phyloP scores from a whole-genome alignment of 2,888 invertebrate genomes.

The Pyrrhia umbra region DNA sequence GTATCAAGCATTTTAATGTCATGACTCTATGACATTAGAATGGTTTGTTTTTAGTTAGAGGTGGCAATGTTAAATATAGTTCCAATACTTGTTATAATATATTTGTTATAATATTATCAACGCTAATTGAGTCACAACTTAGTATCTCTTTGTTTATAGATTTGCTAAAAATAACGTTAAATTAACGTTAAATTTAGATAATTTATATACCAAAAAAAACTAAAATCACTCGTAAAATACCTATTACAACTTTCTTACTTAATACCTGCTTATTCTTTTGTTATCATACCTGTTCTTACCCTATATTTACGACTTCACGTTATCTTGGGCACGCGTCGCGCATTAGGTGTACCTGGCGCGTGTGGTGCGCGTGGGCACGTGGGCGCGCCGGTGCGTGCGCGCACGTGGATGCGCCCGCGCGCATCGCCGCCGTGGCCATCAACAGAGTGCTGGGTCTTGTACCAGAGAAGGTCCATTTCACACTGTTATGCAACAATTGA shows the following conservation, averaged over 20 bases:
- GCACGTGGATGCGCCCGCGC: conserved; percentile 76
- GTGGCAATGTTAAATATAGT: no score
- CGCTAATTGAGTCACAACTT: no score
- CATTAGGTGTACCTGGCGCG: conserved; percentile 73
- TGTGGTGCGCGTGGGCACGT: conserved; percentile 72
- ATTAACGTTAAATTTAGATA: no score
- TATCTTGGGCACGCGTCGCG: conserved; percentile 71
- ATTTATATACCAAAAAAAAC: no score
- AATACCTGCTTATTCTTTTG: not conserved
- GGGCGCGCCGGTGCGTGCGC: conserved; percentile 74
- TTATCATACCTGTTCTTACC: conserved; percentile 32
- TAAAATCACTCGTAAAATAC: no score
- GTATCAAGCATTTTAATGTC: no score
- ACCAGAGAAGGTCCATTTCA: conserved; percentile 43
- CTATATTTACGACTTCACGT: conserved; percentile 28
- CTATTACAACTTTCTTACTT: not conserved
- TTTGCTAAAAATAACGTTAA: no score
- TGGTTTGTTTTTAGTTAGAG: no score
- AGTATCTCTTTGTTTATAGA: no score
- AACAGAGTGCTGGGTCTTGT: conserved; percentile 51
- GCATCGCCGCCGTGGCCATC: conserved; percentile 34
- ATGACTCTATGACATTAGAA: no score
- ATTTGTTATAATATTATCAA: no score
- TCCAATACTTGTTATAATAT: no score
- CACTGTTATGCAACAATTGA: conserved; percentile 39